Evolutionary conservation across 2,113 vertebrate species (phyloP), one percentile per base, ranked within the genome.

Genomic region (Gallinago undulata): DNA sequence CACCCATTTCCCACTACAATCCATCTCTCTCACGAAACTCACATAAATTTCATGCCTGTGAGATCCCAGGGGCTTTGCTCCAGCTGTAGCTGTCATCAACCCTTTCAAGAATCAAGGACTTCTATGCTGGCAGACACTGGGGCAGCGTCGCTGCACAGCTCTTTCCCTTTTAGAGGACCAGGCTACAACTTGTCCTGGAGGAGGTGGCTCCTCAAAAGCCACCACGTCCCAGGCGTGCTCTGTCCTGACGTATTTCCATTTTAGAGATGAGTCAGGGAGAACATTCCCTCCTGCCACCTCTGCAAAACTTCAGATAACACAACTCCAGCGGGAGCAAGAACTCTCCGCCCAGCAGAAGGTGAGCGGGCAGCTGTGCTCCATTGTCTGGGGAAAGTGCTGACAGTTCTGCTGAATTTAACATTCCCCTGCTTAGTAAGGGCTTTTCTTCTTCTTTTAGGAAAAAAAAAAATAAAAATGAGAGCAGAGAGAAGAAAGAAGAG

Each of bases 1-100:
- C 2, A 0, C 11, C 3, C 6, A 10, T 4, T 15, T 59, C 67
- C 53, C 39, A 6, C 9, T 30, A 6, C 13, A 7, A 7, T 7
- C 48, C 19, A 2, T 6, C 25, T 4, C 45, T 3, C 43, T 31
- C 28, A 56, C 24, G 10, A 21, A 69, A 60, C 10, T 30, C 45
- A 2, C 4, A 1, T 0, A 7, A 31, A 45, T 39, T 33, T 30
- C 21, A 4, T 0, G 8, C 51, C 75, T n/a, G 27, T 1, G 47
- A 63, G 47, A 7, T 2, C 57, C 51, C 73, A 33, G 1, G 0
- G 2, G 23, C 56, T 66, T 31, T 51, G 15, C 9, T 24, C 60
- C 33, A 19, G 28, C 43, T n/a, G 10, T 1, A 45, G 47, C 55
- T 12, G 56, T 19, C 2, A 56, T 2, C 51, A 50, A 13, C 18